phyloP scores from a whole-genome alignment of 2,113 vertebrate genomes.

The Thalassoma bifasciatum region DNA sequence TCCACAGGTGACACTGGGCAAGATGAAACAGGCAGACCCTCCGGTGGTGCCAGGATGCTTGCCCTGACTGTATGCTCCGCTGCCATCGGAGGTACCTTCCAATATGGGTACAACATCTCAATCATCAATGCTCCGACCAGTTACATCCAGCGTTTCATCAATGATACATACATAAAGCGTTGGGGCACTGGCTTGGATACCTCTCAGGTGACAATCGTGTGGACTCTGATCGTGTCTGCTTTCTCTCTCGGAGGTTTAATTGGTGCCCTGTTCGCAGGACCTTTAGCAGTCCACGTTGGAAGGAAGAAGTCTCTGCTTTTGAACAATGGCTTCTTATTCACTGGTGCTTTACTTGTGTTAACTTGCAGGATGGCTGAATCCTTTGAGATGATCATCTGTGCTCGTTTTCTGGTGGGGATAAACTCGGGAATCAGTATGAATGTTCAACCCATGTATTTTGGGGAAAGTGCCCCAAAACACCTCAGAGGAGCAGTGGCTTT shows the following conservation, averaged over 20 bases:
- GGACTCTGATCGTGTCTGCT: constrained; percentile 88
- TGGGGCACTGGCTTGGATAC: constrained; percentile 75
- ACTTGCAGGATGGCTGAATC: constrained; percentile 82
- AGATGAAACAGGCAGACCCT: constrained; percentile 11
- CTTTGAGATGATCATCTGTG: constrained; percentile 90
- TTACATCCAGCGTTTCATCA: constrained; percentile 90
- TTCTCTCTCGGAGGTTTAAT: constrained; percentile 88
- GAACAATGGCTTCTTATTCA: constrained; percentile 87
- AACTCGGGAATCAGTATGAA: constrained; percentile 91
- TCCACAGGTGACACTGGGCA: constrained; percentile 1
- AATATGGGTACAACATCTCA: constrained; percentile 93
- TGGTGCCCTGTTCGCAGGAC: constrained; percentile 87
- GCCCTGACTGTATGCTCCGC: constrained; percentile 86
- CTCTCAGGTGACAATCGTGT: constrained; percentile 82
- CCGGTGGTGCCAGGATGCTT: constrained; percentile 70
- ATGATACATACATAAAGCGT: constrained; percentile 85
- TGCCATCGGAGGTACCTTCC: constrained; percentile 92
- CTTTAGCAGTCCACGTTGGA: constrained; percentile 86
- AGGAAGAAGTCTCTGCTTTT: constrained; percentile 89
- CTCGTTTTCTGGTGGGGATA: constrained; percentile 87
- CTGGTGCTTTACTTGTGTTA: constrained; percentile 79
- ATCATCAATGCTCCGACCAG: constrained; percentile 90
- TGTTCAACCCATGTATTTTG: constrained; percentile 93
- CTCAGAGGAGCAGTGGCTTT: constrained; percentile 89
- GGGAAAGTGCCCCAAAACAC: constrained; percentile 89